Conservation (phyloP, 2,797 vertebrate genomes). For the Natrix natrix region DNA sequence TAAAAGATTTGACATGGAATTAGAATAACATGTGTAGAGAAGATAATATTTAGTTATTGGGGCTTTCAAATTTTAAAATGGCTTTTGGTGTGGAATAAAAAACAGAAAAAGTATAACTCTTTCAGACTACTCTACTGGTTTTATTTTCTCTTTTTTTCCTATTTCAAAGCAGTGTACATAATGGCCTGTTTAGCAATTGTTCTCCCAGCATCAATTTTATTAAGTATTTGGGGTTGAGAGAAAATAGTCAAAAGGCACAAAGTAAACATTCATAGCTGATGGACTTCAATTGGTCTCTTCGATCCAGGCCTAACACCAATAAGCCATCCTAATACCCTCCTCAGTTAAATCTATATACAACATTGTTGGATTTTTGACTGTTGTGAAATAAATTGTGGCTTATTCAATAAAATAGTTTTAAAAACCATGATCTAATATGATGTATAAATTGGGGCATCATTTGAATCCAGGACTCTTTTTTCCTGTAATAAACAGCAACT, state of each 20-base stretch:
- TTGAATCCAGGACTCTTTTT: neutral
- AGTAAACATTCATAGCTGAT: neutral
- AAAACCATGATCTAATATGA: neutral
- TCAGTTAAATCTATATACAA: neutral
- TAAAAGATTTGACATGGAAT: neutral
- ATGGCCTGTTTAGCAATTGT: neutral
- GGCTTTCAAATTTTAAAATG: neutral
- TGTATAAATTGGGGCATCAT: neutral
- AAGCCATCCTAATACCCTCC: neutral
- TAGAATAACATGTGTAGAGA: neutral
- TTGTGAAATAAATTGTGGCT: neutral
- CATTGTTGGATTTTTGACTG: neutral
- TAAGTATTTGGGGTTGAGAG: neutral
- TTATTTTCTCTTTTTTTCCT: neutral
- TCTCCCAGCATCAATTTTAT: neutral
- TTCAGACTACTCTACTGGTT: neutral
- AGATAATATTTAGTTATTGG: neutral
- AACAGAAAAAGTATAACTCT: neutral
- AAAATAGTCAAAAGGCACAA: neutral
- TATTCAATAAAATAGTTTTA: neutral
- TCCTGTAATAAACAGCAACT: neutral
- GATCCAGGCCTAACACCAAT: neutral
- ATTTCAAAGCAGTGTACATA: neutral
- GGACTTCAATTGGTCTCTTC: neutral
- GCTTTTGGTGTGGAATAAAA: neutral